These are phyloP conservation scores for Penaeus indicus DNA, from an alignment of 1,140 invertebrate species.

Conservation along the genomic window DNA sequence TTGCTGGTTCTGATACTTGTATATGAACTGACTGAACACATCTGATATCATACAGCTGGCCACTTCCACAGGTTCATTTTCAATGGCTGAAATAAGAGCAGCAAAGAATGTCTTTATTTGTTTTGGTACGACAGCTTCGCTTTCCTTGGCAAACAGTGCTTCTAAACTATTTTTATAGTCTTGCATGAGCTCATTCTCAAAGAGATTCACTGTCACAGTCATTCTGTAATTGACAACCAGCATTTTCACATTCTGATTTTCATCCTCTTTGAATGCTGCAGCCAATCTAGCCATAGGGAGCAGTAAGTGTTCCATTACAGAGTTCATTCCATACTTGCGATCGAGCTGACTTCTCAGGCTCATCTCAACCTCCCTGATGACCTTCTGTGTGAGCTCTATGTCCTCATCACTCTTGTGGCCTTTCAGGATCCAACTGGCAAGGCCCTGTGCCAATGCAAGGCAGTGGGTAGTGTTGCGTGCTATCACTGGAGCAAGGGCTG, in stretches of 20 bases:
- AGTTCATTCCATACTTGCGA: not conserved
- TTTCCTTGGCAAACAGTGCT: conserved; percentile 26
- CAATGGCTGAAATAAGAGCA: conserved; percentile 25
- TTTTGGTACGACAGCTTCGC: not conserved
- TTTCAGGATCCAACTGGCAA: conserved; percentile 35
- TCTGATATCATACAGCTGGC: not conserved
- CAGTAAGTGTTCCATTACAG: conserved; percentile 33
- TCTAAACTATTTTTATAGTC: not conserved
- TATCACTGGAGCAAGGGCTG: conserved; percentile 7
- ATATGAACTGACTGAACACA: not conserved
- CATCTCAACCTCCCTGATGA: not conserved
- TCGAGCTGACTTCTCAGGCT: conserved; percentile 21
- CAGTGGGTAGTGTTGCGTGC: conserved; percentile 22
- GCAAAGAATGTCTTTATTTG: conserved; percentile 6
- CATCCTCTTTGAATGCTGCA: not conserved
- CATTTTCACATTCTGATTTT: conserved; percentile 31
- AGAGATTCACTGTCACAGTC: conserved; percentile 6
- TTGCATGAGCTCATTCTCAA: conserved; percentile 23
- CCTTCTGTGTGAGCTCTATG: not conserved
- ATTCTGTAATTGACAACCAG: conserved; percentile 20
- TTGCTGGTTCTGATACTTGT: not conserved
- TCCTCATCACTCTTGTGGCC: conserved; percentile 35
- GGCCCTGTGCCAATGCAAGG: conserved; percentile 19
- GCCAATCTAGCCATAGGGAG: conserved; percentile 1
- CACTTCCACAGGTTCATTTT: conserved; percentile 37